Evolutionary conservation across 1,140 invertebrate species (phyloP).

Genomic region (Temnothorax longispinosus): DNA sequence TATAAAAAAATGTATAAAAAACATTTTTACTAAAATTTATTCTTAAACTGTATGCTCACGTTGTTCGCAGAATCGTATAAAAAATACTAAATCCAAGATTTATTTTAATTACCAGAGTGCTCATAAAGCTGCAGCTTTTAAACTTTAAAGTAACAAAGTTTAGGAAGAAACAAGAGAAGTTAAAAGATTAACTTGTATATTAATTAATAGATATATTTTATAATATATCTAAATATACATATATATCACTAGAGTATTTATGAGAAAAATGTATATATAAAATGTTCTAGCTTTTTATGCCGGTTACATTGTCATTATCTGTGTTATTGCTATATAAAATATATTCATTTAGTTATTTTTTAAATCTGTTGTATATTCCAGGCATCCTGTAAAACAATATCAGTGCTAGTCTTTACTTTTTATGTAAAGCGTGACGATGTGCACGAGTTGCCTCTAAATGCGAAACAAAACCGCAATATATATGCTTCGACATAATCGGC

Average conservation of each 20-base stretch:
- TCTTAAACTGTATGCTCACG: not conserved
- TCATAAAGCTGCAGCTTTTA: no score
- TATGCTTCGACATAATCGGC: constrained; percentile 1
- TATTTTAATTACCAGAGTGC: not conserved
- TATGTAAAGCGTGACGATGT: constrained; percentile 46
- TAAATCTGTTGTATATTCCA: constrained; percentile 73
- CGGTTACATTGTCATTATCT: constrained; percentile 28
- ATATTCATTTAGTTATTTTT: constrained; percentile 67
- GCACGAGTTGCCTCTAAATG: constrained; percentile 66
- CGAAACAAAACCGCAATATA: constrained; percentile 63
- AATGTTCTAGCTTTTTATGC: constrained; percentile 1
- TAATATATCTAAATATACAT: not conserved
- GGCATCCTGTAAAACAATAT: constrained; percentile 74
- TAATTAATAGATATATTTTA: constrained; percentile 41
- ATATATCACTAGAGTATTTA: not conserved
- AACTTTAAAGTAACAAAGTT: no score
- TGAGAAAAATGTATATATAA: constrained; percentile 1
- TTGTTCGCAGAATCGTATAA: not conserved
- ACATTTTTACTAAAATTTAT: not conserved
- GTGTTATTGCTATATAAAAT: constrained; percentile 36
- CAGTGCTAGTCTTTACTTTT: constrained; percentile 65
- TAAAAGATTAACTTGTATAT: constrained; percentile 11
- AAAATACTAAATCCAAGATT: not conserved
- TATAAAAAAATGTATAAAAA: not conserved
- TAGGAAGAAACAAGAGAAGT: not conserved